Evolutionary conservation across 2,888 invertebrate genomes (phyloP), one percentile per base, ranked within the genome.

Genomic region (Cerastis leucographa): DNA sequence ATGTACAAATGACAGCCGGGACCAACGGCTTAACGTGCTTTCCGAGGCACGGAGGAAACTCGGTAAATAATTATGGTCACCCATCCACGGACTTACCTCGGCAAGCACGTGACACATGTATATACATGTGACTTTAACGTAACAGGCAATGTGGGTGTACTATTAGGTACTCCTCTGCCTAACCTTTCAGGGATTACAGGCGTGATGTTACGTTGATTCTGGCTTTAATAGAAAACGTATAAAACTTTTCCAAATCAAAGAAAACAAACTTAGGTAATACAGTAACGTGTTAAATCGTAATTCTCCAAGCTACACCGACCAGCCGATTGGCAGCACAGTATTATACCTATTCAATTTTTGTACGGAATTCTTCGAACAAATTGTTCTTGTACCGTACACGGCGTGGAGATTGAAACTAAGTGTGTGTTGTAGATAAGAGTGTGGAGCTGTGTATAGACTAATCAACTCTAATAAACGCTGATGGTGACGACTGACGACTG

Each of bases 381-480:
- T 88, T 75, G 84, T 71, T 84, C 74, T 74, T 75, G 74, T 80
- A 70, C 51, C 19, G 72, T 75, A 71, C 84, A 81, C 64, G 71
- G 29, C 59, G 80, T 83, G 74, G 74, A 82, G 85, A 88, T 88
- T 88, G 87, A 87, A 85, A 88, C 88, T 74, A 87, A 89, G 87
- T 88, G 79, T 87, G 81, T 74, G 80, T 78, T 83, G 85, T 85
- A 81, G 89, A 87, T 87, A 89, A 88, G 81, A 85, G 76, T 75
- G 71, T 72, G 75, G 81, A 77, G 69, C 68, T 71, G 84, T 83
- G 85, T 85, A 78, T 74, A 83, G 84, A 87, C 89, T 91, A 92
- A 92, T 92, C 91, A 91, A 92, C 85, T 75, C 82, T 90, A 92
- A 92, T 92, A 89, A 91, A 90, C 88, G 85, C 76, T 87, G 87